These are phyloP conservation scores for Palythoa grandiflora DNA, from an alignment of 92 coral and sea anemone genomes.

Conservation along the genomic window DNA sequence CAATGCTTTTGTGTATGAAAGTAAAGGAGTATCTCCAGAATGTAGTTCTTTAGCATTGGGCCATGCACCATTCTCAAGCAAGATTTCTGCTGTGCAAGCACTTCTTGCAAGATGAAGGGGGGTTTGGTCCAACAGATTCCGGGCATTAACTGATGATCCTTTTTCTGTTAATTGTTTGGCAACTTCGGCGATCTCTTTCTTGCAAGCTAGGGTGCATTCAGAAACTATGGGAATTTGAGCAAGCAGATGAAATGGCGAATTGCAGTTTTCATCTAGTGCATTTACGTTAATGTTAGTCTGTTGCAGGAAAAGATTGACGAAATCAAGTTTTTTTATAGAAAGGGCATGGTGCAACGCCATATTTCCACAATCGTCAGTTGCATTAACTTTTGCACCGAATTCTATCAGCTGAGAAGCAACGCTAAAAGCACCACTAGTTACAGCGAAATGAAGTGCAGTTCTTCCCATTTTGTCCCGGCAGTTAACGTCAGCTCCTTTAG, in stretches of 20 bases:
- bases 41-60: slow-evolving; percentile 38
- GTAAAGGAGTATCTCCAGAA: slow-evolving; percentile 23
- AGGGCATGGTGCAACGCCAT: slow-evolving; percentile 9
- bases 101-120: slow-evolving; percentile 9
- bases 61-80: slow-evolving; percentile 37
- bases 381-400: slow-evolving; percentile 33
- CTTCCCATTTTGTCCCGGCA: slow-evolving; percentile 5
- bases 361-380: slow-evolving; percentile 12
- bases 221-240: neutral
- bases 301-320: slow-evolving; percentile 8
- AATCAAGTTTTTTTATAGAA: neutral
- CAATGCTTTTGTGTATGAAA: neutral
- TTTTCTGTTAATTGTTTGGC: neutral
- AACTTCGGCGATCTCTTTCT: neutral
- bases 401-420: slow-evolving; percentile 10
- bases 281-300: neutral
- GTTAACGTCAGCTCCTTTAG: slow-evolving; percentile 14
- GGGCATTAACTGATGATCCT: slow-evolving; percentile 21
- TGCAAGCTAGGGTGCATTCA: neutral
- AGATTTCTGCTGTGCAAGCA: slow-evolving; percentile 20
- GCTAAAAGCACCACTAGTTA: neutral
- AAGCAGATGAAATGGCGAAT: slow-evolving; percentile 28
- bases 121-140: slow-evolving; percentile 30
- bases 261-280: slow-evolving; percentile 5
- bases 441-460: slow-evolving; percentile 39